phyloP scores from a whole-genome alignment of 2,113 vertebrate genomes.

The Rallus limicola region DNA sequence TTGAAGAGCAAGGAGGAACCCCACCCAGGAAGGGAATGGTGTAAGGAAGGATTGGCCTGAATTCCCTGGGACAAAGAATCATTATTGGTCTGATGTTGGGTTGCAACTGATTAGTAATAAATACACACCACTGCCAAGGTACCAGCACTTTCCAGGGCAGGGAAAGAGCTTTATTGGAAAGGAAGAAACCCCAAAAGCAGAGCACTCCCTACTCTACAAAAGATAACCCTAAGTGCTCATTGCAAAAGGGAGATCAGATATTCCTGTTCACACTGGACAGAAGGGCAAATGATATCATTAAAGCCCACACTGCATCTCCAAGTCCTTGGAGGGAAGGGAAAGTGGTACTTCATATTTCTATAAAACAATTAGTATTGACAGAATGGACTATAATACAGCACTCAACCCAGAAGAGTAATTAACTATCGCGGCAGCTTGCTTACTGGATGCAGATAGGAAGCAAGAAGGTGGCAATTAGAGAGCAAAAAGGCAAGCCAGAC shows the following conservation, averaged over 20 bases:
- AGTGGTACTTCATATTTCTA: constrained; percentile 64
- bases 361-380: constrained; percentile 65
- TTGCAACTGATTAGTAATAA: background rate
- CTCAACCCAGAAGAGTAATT: constrained; percentile 49
- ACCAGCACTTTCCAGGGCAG: background rate
- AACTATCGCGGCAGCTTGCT: background rate
- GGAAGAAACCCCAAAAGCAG: background rate
- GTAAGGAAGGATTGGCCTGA: background rate
- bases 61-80: background rate
- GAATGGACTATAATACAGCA: constrained; percentile 3
- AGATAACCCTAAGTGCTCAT: background rate
- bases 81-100: background rate
- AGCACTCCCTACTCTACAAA: background rate
- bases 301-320: background rate
- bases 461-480: background rate
- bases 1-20: background rate
- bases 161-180: background rate
- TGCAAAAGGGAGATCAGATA: background rate
- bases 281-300: constrained; percentile 14
- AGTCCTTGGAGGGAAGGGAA: constrained; percentile 24
- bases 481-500: constrained; percentile 7
- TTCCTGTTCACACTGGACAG: background rate
- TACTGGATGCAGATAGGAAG: constrained; percentile 26
- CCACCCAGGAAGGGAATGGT: accelerated
- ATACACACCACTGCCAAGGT: background rate